These are phyloP conservation scores for Lordiphosa clarofinis DNA, from an alignment of 1,140 invertebrate species.

Conservation along the genomic window DNA sequence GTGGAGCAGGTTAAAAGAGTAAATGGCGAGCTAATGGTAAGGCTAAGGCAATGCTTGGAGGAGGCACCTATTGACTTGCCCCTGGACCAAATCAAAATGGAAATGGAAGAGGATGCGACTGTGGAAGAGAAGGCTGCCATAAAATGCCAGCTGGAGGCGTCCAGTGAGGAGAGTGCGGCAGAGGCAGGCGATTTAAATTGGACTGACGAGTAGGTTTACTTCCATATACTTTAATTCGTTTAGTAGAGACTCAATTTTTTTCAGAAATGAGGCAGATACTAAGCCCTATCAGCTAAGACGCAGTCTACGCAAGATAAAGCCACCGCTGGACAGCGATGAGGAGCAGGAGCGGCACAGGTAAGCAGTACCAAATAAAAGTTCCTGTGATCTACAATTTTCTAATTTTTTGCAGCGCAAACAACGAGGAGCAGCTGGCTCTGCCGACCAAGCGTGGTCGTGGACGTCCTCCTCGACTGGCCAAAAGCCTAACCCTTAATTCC, in stretches of 20 bases:
- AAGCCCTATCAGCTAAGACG: conserved; percentile 30
- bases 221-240: background rate
- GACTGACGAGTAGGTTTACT: conserved; percentile 23
- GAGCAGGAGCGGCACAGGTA: conserved; percentile 20
- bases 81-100: conserved; percentile 37
- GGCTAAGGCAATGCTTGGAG: conserved; percentile 39
- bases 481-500: conserved; percentile 10
- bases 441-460: conserved; percentile 45
- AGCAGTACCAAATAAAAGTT: background rate
- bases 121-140: conserved; percentile 2
- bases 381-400: background rate
- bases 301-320: conserved; percentile 36
- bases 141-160: conserved; percentile 26
- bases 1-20: conserved; percentile 44
- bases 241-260: background rate
- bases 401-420: background rate
- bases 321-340: conserved; percentile 26
- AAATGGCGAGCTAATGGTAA: conserved; percentile 36
- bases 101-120: conserved; percentile 20
- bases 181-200: background rate
- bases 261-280: conserved; percentile 5
- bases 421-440: background rate
- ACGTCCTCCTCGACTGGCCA: conserved; percentile 37
- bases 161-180: conserved; percentile 15
- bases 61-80: conserved; percentile 54